Conservation (phyloP, 2,797 vertebrate species). For the Sardinella longiceps region DNA sequence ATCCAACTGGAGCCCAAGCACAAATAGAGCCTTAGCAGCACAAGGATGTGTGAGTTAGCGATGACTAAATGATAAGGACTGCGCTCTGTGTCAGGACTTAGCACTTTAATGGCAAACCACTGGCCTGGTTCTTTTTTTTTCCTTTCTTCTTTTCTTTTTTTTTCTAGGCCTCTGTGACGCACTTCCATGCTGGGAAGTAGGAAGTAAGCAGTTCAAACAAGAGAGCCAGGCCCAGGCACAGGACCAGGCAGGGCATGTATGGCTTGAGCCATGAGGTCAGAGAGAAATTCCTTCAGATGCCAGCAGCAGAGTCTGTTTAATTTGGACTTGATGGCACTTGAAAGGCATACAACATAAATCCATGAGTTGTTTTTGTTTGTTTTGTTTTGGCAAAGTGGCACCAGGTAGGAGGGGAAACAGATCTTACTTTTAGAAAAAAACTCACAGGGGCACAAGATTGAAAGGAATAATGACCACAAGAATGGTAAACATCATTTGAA, state of each 20-base stretch:
- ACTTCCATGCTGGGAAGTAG: constrained; percentile 59
- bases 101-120: constrained; percentile 32
- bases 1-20: constrained; percentile 47
- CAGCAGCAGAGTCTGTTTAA: neutral
- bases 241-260: constrained; percentile 12
- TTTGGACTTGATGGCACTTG: constrained; percentile 24
- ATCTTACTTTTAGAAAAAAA: neutral
- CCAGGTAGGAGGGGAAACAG: neutral
- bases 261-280: constrained; percentile 31
- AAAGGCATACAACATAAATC: constrained; percentile 38
- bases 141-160: constrained; percentile 32
- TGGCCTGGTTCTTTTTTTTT: constrained; percentile 48
- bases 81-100: neutral
- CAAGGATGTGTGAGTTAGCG: neutral
- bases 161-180: constrained; percentile 50
- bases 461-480: neutral
- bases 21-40: constrained; percentile 39
- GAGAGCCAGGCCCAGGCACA: constrained; percentile 27
- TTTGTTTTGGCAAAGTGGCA: constrained; percentile 7
- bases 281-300: neutral
- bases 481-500: neutral
- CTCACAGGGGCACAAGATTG: neutral
- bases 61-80: constrained; percentile 18
- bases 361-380: constrained; percentile 44
- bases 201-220: constrained; percentile 52